Evolutionary conservation across 2,797 vertebrate species (phyloP).

Genomic region (Takifugu ocellatus): DNA sequence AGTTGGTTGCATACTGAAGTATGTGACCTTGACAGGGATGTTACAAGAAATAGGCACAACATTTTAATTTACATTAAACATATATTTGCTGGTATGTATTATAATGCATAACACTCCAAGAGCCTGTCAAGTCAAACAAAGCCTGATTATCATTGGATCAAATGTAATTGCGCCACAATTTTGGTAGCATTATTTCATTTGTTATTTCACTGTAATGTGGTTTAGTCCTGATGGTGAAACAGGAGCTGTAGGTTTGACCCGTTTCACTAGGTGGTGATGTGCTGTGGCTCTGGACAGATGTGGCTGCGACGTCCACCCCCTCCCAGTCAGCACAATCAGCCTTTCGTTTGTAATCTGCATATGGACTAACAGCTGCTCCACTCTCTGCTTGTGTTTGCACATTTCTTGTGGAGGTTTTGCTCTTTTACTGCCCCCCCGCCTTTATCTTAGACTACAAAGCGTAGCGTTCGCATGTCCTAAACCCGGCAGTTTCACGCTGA

Average conservation of each 20-base stretch:
- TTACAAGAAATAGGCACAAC: not conserved
- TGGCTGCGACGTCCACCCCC: constrained; percentile 17
- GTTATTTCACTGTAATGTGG: constrained; percentile 13
- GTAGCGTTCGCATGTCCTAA: constrained; percentile 4
- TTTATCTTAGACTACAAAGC: constrained; percentile 28
- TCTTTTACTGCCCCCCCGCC: not conserved
- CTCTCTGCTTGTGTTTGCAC: constrained; percentile 51
- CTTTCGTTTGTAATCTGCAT: constrained; percentile 57
- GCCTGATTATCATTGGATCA: constrained; percentile 26
- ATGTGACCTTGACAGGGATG: not conserved
- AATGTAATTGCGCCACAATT: constrained; percentile 15
- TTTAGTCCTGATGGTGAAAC: constrained; percentile 26
- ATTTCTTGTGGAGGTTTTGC: constrained; percentile 30
- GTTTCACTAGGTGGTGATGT: constrained; percentile 39
- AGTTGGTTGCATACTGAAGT: not conserved
- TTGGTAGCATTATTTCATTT: constrained; percentile 17
- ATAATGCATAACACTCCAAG: not conserved
- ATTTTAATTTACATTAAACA: not conserved
- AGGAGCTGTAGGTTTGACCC: constrained; percentile 32
- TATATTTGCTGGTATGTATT: not conserved
- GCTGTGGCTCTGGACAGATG: constrained; percentile 63
- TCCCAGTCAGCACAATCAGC: constrained; percentile 54
- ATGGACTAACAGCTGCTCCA: constrained; percentile 59
- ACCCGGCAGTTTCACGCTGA: constrained; percentile 22
- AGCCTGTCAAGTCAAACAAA: constrained; percentile 12